Percentiles rank a stretch among this genome's conserved stretches.
Evolutionary conservation across 2,797 vertebrate species (phyloP).

Genomic region (Pelobates cultripes): DNA sequence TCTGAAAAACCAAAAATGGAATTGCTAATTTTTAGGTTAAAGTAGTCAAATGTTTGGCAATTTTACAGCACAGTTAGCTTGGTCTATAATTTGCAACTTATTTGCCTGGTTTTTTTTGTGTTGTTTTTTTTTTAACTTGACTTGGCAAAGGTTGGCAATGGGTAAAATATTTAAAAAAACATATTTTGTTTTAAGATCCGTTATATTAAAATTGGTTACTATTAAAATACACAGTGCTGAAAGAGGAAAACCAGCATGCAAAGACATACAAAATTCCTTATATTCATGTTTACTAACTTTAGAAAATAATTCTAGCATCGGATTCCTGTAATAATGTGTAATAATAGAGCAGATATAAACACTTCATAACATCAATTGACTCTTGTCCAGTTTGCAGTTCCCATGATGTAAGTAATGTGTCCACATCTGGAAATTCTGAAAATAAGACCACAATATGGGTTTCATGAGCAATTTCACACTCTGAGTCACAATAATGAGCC

Average conservation of each 20-base stretch:
- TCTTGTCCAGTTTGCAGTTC: background rate
- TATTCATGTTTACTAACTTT: background rate
- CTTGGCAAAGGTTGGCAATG: no score
- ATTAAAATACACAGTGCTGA: no score
- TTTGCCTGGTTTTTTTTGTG: no score
- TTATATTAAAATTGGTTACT: no score
- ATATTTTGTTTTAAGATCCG: no score
- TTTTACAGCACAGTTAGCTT: no score
- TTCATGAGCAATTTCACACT: conserved; percentile 11
- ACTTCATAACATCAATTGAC: background rate
- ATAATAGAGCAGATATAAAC: conserved; percentile 1
- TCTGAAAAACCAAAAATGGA: no score
- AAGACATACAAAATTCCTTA: background rate
- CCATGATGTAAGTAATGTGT: conserved; percentile 3
- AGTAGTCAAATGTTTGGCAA: no score
- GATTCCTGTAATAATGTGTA: background rate
- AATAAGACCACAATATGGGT: background rate
- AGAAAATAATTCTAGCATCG: background rate
- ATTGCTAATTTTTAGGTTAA: no score
- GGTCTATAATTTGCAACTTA: no score
- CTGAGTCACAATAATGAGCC: background rate
- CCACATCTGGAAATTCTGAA: conserved; percentile 11
- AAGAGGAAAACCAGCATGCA: background rate
- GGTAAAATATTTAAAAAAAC: no score
- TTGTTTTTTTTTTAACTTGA: no score